Percentiles rank a stretch among this genome's conserved stretches.
Evolutionary conservation across 2,888 invertebrate genomes (phyloP).

Genomic region (Dascillus cervinus): DNA sequence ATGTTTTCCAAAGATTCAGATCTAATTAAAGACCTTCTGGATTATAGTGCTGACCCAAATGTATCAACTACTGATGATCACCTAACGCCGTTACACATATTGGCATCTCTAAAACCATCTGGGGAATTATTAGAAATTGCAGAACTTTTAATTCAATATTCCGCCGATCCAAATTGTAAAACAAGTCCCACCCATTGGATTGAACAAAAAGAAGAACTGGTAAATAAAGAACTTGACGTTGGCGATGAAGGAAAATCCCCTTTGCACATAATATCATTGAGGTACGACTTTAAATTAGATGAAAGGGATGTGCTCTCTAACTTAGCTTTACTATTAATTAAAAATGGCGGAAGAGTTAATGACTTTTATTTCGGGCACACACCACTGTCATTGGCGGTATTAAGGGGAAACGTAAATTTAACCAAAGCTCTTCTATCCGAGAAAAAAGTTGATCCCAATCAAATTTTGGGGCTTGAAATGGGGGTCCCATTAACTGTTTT

Average conservation of each 20-base stretch:
- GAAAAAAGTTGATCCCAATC: constrained; percentile 27
- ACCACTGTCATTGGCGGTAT: constrained; percentile 33
- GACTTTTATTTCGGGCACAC: constrained; percentile 35
- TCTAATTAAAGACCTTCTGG: constrained; percentile 26
- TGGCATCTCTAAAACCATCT: constrained; percentile 25
- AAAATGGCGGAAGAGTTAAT: constrained; percentile 18
- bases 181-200: constrained; percentile 29
- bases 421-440: constrained; percentile 25
- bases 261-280: constrained; percentile 34
- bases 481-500: constrained; percentile 34
- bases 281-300: constrained; percentile 31
- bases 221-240: constrained; percentile 17
- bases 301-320: constrained; percentile 14
- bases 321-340: constrained; percentile 22
- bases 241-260: constrained; percentile 32
- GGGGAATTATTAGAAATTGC: constrained; percentile 23
- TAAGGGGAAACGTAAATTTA: constrained; percentile 30
- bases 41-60: constrained; percentile 26
- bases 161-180: constrained; percentile 30
- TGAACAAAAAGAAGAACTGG: constrained; percentile 21
- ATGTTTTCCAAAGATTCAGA: constrained; percentile 29
- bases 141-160: constrained; percentile 23
- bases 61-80: constrained; percentile 22
- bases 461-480: constrained; percentile 28
- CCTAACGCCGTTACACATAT: constrained; percentile 31